Evolutionary conservation across 2,113 vertebrate genomes (phyloP).

Genomic region (Cottus gobio): DNA sequence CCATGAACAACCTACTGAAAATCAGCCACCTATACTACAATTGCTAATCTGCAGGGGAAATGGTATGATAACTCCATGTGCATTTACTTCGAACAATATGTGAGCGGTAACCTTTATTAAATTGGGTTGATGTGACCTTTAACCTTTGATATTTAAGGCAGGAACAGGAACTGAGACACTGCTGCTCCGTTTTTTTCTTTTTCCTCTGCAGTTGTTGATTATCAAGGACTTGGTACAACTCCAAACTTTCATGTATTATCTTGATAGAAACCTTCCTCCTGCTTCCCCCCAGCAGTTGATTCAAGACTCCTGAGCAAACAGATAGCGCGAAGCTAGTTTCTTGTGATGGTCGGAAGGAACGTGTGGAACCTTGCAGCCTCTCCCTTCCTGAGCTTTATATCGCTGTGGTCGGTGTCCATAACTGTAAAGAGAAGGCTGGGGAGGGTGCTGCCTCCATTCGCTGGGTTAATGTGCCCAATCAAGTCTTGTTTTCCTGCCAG

Average conservation of each 20-base stretch:
- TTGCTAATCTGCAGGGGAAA: constrained; percentile 34
- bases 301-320: constrained; percentile 72
- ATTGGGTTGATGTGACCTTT: constrained; percentile 43
- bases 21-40: background rate
- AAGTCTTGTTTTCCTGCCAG: constrained; percentile 42
- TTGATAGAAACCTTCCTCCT: constrained; percentile 63
- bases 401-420: constrained; percentile 38
- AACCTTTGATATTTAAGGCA: constrained; percentile 41
- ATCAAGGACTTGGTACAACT: constrained; percentile 46
- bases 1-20: constrained; percentile 8
- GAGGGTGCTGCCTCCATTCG: constrained; percentile 14
- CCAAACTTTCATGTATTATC: constrained; percentile 69
- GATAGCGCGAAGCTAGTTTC: constrained; percentile 26
- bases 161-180: constrained; percentile 39
- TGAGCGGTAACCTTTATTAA: constrained; percentile 12
- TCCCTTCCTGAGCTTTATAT: constrained; percentile 68
- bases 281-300: constrained; percentile 55
- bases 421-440: constrained; percentile 51
- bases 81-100: constrained; percentile 13
- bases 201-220: constrained; percentile 35
- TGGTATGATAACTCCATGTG: constrained; percentile 37
- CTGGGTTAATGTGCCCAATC: constrained; percentile 48
- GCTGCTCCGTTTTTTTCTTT: constrained; percentile 12
- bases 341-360: constrained; percentile 59
- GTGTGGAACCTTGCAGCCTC: constrained; percentile 36